Evolutionary conservation across 2,113 vertebrate species (phyloP).

Genomic region (Phocoena sinus): DNA sequence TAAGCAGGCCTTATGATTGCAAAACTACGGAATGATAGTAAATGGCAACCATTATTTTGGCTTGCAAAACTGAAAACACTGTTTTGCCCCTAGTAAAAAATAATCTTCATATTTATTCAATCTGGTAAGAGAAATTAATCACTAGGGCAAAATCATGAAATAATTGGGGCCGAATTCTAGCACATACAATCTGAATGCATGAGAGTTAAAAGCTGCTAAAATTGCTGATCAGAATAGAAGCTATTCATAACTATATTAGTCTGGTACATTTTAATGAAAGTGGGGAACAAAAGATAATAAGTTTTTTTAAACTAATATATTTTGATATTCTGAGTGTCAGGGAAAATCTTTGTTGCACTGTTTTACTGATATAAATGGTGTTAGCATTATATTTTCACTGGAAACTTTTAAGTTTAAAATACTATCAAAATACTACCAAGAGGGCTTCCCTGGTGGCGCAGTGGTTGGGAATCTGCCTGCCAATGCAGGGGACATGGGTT

Average conservation of each 20-base stretch:
- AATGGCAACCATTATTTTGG: not conserved
- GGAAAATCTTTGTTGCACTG: not conserved
- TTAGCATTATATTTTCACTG: not conserved
- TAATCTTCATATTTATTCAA: not conserved
- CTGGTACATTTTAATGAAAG: not conserved
- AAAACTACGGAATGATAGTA: not conserved
- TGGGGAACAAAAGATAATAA: not conserved
- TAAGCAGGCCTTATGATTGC: not conserved
- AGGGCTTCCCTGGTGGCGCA: not conserved
- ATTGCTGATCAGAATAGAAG: not conserved
- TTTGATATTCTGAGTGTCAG: not conserved
- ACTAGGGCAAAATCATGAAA: not conserved
- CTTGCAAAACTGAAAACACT: constrained; percentile 8
- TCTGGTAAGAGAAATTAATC: constrained; percentile 1
- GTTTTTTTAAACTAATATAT: not conserved
- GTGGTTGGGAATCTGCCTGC: too few relatives aligned
- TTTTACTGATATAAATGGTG: not conserved
- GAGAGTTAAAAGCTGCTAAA: constrained; percentile 26
- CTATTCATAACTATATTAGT: not conserved
- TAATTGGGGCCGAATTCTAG: not conserved
- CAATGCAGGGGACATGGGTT: too few relatives aligned
- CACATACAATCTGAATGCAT: not conserved
- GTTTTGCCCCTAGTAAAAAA: not conserved
- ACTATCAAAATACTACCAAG: not conserved
- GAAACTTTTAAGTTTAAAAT: constrained; percentile 12